phyloP scores from a whole-genome alignment of 2,113 vertebrate genomes.

The Hemiscyllium ocellatum region DNA sequence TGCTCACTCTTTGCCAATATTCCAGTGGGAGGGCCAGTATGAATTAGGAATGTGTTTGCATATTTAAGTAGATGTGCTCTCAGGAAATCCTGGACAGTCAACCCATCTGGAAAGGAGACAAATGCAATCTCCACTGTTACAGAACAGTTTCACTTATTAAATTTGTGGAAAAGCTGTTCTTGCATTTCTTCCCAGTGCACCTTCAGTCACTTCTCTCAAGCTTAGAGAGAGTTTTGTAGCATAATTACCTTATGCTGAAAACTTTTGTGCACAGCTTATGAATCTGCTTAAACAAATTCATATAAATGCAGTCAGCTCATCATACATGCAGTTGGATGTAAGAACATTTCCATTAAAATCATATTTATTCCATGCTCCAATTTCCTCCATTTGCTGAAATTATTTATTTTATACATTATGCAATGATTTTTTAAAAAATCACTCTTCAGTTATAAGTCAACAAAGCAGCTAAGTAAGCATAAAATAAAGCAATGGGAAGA shows the following conservation, averaged over 20 bases:
- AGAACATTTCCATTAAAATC: background rate
- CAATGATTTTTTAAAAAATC: background rate
- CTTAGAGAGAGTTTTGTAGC: background rate
- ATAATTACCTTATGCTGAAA: background rate
- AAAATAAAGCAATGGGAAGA: background rate
- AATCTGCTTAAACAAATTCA: background rate
- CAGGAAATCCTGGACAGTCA: background rate
- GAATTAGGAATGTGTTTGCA: background rate
- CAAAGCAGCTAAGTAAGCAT: background rate
- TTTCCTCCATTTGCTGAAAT: background rate
- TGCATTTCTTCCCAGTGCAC: background rate
- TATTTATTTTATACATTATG: background rate
- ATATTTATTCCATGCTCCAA: background rate
- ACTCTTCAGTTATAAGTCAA: background rate
- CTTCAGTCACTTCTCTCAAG: background rate
- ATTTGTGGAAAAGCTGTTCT: background rate
- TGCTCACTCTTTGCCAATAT: background rate
- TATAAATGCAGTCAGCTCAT: background rate
- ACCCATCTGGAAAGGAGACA: background rate
- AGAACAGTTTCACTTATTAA: background rate
- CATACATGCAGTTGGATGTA: background rate
- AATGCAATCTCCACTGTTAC: background rate
- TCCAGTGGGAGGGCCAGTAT: background rate
- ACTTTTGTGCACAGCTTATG: background rate
- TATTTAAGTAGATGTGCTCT: background rate